Conservation (phyloP, 2,113 vertebrate species). For the Pavo muticus region DNA sequence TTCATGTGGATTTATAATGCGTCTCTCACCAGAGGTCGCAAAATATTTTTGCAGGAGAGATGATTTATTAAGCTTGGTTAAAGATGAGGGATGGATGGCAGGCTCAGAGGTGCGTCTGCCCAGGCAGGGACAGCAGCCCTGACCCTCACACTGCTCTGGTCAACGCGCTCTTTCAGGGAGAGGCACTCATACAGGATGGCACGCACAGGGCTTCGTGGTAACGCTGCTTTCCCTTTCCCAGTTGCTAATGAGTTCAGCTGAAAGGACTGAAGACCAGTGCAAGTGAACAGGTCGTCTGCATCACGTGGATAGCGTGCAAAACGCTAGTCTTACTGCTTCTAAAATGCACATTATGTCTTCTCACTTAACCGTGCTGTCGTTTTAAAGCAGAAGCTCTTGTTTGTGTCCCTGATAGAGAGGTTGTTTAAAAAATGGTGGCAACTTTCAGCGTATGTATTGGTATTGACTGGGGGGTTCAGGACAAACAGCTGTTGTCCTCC, state of each 20-base stretch:
- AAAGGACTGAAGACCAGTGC: constrained; percentile 18
- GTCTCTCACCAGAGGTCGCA: constrained; percentile 32
- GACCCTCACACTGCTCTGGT: neutral
- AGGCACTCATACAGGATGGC: neutral
- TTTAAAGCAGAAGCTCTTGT: constrained; percentile 8
- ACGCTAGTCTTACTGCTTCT: neutral
- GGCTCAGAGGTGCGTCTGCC: neutral
- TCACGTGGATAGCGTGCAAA: neutral
- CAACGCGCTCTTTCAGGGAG: neutral
- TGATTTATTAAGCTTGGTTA: neutral
- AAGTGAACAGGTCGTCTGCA: constrained; percentile 7
- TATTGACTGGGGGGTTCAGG: constrained; percentile 35
- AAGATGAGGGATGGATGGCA: neutral
- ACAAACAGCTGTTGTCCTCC: constrained; percentile 60
- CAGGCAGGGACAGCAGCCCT: neutral
- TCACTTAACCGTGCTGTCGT: neutral
- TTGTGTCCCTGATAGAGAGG: neutral
- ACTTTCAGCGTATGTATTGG: constrained; percentile 33
- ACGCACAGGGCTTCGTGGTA: neutral
- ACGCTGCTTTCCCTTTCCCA: neutral
- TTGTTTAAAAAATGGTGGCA: constrained; percentile 40
- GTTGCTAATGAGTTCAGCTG: neutral
- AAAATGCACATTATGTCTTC: neutral
- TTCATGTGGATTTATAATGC: constrained; percentile 29
- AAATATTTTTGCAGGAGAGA: constrained; percentile 13